Conservation (phyloP, 2,113 vertebrate genomes). For the Elaphurus davidianus region DNA sequence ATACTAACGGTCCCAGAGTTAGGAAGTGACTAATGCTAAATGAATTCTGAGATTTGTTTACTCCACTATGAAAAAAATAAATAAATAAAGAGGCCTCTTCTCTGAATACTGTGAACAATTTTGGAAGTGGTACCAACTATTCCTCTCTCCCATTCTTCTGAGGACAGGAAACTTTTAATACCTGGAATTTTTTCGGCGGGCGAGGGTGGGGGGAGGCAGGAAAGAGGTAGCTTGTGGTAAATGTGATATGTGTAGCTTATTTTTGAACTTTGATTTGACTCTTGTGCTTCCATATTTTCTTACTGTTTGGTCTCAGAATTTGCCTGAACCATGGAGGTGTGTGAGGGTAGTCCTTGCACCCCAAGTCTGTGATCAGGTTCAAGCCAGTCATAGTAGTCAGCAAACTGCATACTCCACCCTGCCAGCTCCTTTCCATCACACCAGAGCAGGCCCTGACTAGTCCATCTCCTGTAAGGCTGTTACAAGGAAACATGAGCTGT, state of each 20-base stretch:
- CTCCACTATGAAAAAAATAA: background rate
- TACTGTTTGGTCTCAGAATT: background rate
- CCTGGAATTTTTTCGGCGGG: background rate
- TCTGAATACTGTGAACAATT: background rate
- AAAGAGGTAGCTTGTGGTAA: background rate
- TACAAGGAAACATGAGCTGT: background rate
- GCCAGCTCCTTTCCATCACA: background rate
- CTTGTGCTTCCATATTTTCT: background rate
- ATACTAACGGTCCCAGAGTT: background rate
- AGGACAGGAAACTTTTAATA: background rate
- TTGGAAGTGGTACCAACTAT: background rate
- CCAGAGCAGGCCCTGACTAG: background rate
- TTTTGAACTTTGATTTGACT: background rate
- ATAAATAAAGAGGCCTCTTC: background rate
- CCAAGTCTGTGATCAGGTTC: background rate
- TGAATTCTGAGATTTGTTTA: background rate
- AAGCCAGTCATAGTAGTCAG: background rate
- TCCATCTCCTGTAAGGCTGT: background rate
- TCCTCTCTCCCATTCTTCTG: background rate
- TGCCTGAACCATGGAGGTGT: background rate
- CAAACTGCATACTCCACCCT: background rate
- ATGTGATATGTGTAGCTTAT: background rate
- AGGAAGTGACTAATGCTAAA: background rate
- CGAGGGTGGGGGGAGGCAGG: background rate
- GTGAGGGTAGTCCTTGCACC: background rate